phyloP scores from a whole-genome alignment of 2,797 vertebrate genomes.

The Pangasius krempfi region DNA sequence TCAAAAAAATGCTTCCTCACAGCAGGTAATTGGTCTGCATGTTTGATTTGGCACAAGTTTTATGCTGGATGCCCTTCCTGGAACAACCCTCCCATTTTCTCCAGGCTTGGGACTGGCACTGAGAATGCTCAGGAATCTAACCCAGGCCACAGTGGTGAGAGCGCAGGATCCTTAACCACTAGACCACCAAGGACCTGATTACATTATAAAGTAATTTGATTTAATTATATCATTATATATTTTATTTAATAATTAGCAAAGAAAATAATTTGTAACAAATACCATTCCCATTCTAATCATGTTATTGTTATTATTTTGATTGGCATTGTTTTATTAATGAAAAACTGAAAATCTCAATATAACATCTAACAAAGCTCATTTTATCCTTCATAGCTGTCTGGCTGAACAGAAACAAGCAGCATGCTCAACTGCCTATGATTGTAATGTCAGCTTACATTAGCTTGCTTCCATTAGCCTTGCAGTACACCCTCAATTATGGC shows the following conservation, averaged over 20 bases:
- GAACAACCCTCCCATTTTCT: too few relatives aligned
- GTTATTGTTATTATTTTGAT: not conserved
- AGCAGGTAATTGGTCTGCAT: too few relatives aligned
- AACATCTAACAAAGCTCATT: conserved; percentile 20
- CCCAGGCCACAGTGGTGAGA: too few relatives aligned
- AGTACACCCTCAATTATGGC: conserved; percentile 67
- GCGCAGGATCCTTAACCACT: too few relatives aligned
- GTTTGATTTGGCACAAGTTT: too few relatives aligned
- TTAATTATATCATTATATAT: not conserved
- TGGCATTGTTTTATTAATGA: not conserved
- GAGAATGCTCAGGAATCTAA: too few relatives aligned
- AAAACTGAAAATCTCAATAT: not conserved
- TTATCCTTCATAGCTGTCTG: conserved; percentile 8
- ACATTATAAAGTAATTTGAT: not conserved
- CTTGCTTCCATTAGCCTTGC: conserved; percentile 70
- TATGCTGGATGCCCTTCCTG: too few relatives aligned
- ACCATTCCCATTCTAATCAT: not conserved
- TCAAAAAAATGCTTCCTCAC: too few relatives aligned
- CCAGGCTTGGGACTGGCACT: too few relatives aligned
- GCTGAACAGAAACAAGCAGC: conserved; percentile 32
- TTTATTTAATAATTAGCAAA: not conserved
- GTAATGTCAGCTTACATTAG: conserved; percentile 60
- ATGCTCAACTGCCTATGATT: conserved; percentile 41
- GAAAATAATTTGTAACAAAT: not conserved
- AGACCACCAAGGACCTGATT: too few relatives aligned